These are phyloP conservation scores for Dexiosoma caninum DNA, from an alignment of 2,888 invertebrate species.

Conservation along the genomic window DNA sequence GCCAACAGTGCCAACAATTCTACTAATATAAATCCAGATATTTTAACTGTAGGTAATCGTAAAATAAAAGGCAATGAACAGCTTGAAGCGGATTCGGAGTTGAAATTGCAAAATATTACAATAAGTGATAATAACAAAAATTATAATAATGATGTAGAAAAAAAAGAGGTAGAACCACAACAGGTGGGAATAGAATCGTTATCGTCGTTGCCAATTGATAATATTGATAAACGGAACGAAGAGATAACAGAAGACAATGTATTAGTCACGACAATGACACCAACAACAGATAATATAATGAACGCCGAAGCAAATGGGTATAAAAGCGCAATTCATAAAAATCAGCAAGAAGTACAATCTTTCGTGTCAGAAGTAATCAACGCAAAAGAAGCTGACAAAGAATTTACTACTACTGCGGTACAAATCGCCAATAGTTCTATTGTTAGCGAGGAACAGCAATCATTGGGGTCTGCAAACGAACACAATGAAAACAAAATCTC, in stretches of 20 bases:
- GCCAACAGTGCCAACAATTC: constrained; percentile 8
- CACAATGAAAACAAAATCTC: constrained; percentile 6
- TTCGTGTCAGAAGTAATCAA: neutral
- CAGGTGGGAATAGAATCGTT: neutral
- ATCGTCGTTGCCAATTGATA: constrained; percentile 33
- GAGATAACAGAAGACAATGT: neutral
- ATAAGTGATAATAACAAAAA: constrained; percentile 55
- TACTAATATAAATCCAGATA: neutral
- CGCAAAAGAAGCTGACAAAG: neutral
- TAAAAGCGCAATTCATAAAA: constrained; percentile 5
- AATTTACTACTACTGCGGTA: neutral
- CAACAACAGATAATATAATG: neutral
- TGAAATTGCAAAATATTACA: constrained; percentile 15
- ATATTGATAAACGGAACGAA: constrained; percentile 51
- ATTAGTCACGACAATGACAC: neutral
- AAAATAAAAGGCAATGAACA: constrained; percentile 6
- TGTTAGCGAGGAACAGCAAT: constrained; percentile 7
- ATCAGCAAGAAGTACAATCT: neutral
- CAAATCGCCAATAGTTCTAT: constrained; percentile 15
- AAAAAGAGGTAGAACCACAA: constrained; percentile 13
- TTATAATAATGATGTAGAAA: constrained; percentile 61
- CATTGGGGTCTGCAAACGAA: neutral
- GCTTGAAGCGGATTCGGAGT: neutral
- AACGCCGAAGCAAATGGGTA: constrained; percentile 15
- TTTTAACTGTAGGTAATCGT: neutral